Base-by-base conservation (phyloP, 2,113 vertebrate species). In the Bufo gargarizans region DNA sequence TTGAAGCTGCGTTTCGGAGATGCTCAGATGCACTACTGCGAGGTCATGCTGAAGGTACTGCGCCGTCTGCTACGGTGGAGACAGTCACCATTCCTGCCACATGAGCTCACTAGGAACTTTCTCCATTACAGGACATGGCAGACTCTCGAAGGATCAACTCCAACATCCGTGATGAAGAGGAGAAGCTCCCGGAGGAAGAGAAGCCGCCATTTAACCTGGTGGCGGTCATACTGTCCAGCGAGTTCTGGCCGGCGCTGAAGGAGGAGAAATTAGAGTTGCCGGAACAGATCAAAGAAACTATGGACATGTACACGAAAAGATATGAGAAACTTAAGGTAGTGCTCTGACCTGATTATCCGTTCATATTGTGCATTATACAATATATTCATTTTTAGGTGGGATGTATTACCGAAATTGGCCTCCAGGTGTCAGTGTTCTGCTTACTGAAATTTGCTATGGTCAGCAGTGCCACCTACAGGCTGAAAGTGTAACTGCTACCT, bases 191-290 rank as follows among this genome's bases (percentile, higher is more conserved):
- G 0, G 93, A 95, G 67, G 97, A 97, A 74, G 96, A 98, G 91
- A 95, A 94, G 92, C 96, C 96, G 0, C 94, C 95, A 0, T 95
- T 99, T 43, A 93, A 94, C 33, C 95, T 99, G 0, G 96, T 96
- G 0, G 96, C 98, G 0, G 96, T 98, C 88, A 98, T 99, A 91
- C 93, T 99, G 47, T 99, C 97, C 0, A 98, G 97, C 0, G 98
- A 99, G 95, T 99, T 99, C 93, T 99, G 98, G 98, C 98, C 98
- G 0, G 93, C 96, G 0, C 96, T 99, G 81, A 99, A 99, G 91
- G 98, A 99, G 58, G 98, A 99, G 94, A 99, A 99, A 92, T 94
- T 99, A 88, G 98, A 99, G 92, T 96, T 99, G 3, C 98, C 98
- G 0, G 94, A 96, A 3, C 92, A 95, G 10, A 90, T 97, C 77